Conservation (phyloP, 2,888 invertebrate genomes). For the Geotrupes spiniger region DNA sequence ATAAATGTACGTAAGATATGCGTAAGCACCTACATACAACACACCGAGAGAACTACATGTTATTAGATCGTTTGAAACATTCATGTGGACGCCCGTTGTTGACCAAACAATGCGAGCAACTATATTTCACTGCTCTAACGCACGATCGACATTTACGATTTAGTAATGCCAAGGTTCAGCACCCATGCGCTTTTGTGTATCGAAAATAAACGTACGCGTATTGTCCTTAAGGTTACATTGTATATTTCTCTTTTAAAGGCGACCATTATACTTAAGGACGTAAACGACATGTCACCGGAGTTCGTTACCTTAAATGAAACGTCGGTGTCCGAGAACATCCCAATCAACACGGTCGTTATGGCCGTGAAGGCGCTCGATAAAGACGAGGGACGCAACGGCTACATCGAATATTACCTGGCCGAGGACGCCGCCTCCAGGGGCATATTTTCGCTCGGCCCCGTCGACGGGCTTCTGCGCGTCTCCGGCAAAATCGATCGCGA, state of each 20-base stretch:
- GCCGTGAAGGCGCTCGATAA: slow-evolving; percentile 85
- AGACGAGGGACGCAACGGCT: slow-evolving; percentile 87
- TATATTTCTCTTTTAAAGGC: slow-evolving; percentile 57
- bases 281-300: slow-evolving; percentile 88
- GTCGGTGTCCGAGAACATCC: slow-evolving; percentile 79
- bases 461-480: slow-evolving; percentile 83
- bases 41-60: no score
- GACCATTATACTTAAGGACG: slow-evolving; percentile 81
- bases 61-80: no score
- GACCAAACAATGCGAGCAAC: background rate
- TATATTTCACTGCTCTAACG: background rate
- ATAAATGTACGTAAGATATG: no score
- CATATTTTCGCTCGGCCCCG: slow-evolving; percentile 78
- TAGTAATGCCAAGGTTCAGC: background rate
- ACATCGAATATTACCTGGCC: slow-evolving; percentile 78
- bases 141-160: slow-evolving; percentile 2
- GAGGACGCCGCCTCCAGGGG: slow-evolving; percentile 63
- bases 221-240: slow-evolving; percentile 16
- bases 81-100: no score
- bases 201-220: background rate
- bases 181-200: background rate
- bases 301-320: slow-evolving; percentile 80
- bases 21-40: no score
- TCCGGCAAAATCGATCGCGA: slow-evolving; percentile 86
- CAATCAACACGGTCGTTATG: slow-evolving; percentile 82